Conservation (phyloP, 2,888 invertebrate species). For the Atethmia centrago region DNA sequence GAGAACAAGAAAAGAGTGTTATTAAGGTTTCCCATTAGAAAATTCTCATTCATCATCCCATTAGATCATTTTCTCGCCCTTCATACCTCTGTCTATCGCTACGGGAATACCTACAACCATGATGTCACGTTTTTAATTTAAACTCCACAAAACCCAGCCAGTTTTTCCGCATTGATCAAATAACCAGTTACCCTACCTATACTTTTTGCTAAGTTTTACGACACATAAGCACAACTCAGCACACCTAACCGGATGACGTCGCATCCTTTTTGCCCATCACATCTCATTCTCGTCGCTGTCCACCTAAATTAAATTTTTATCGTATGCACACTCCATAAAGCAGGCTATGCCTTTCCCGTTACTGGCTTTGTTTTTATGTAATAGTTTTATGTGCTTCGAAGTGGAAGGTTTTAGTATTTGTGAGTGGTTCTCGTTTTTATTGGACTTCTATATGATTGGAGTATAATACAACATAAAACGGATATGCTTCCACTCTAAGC, state of each 20-base stretch:
- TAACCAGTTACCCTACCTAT: no score
- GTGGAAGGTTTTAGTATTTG: constrained; percentile 37
- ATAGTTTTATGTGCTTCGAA: constrained; percentile 44
- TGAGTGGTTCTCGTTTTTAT: constrained; percentile 41
- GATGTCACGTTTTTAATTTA: background rate
- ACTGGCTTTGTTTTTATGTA: constrained; percentile 45
- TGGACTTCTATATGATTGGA: constrained; percentile 24
- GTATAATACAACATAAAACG: constrained; percentile 11
- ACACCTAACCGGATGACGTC: constrained; percentile 39
- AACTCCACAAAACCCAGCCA: background rate
- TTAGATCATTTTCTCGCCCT: background rate
- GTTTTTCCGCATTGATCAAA: background rate
- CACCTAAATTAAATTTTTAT: constrained; percentile 74
- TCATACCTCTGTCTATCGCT: background rate
- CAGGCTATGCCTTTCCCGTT: constrained; percentile 36
- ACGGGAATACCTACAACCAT: background rate
- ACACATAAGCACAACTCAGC: background rate
- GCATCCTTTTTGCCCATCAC: constrained; percentile 56
- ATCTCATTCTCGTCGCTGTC: constrained; percentile 54
- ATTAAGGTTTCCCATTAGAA: background rate
- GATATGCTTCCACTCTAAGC: background rate
- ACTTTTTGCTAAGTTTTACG: constrained; percentile 11
- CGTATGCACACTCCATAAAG: constrained; percentile 72
- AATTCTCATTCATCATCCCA: background rate
- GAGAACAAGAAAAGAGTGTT: background rate